Percentiles rank a stretch among this genome's conserved stretches.
Conservation (phyloP, 35 echinoderm and acorn worm genomes). For the Chiridota heheva region DNA sequence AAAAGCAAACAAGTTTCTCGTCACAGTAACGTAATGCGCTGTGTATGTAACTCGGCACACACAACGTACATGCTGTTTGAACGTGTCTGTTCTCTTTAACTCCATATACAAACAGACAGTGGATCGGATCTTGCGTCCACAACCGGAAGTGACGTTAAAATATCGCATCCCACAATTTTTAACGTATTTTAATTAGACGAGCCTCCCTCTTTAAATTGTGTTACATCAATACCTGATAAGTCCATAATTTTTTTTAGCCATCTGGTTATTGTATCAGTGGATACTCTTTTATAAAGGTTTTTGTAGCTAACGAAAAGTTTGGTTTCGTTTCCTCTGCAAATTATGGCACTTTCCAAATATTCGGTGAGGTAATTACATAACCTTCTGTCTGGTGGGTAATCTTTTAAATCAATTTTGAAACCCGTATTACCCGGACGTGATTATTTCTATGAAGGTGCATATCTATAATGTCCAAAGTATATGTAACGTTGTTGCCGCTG, state of each 20-base stretch:
- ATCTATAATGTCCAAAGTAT: neutral
- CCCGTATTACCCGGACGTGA: slow-evolving; percentile 4
- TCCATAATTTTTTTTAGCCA: slow-evolving; percentile 14
- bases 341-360: neutral
- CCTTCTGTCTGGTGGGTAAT: slow-evolving; percentile 13
- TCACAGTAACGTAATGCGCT: too few species aligned
- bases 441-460: slow-evolving; percentile 10
- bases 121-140: too few species aligned
- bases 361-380: slow-evolving; percentile 1
- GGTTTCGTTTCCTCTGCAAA: neutral
- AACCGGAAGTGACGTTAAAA: too few species aligned
- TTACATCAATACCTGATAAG: slow-evolving; percentile 30
- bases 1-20: too few species aligned
- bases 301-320: slow-evolving; percentile 25
- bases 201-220: too few species aligned
- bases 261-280: slow-evolving; percentile 11
- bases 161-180: too few species aligned
- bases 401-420: neutral
- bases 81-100: too few species aligned
- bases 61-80: too few species aligned
- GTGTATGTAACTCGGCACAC: too few species aligned
- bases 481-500: slow-evolving; percentile 13
- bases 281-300: neutral
- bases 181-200: too few species aligned
- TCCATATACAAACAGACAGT: too few species aligned